Evolutionary conservation across 2,113 vertebrate genomes (phyloP), one percentile per base, ranked within the genome.

Genomic region (Pionites leucogaster): DNA sequence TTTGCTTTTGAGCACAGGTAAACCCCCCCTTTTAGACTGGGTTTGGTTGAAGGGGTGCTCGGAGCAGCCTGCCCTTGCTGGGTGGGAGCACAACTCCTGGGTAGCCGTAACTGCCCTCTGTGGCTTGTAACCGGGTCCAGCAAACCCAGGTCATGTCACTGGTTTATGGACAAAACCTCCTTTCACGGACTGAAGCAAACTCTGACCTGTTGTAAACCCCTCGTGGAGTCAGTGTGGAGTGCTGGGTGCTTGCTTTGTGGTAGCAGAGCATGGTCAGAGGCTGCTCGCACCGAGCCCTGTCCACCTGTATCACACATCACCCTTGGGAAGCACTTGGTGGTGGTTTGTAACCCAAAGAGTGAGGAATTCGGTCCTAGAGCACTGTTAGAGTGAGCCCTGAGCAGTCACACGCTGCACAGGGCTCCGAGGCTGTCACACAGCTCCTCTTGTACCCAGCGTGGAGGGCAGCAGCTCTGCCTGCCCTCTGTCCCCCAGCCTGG

Each of bases 91-190:
- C 37, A 25, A 49, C 44, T 62, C 65, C 79, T 29, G 27, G 22
- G 22, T 8, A 28, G 33, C 39, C 6, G 3, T 31, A 50, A 17
- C 31, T 69, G 53, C 62, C 46, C 50, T 41, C 44, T 7, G 2
- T 49, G 7, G 33, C 60, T 46, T 28, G n/a, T 29, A 35, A 41
- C 57, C 24, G 19, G 39, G 15, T 62, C 31, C 17, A 29, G 14
- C 13, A 15, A 39, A 11, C 29, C 41, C 5, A 0, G 41, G 24
- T 52, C 4, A 3, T 16, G 35, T 25, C 1, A 1, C 77, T 53
- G 15, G 24, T 83, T 20, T 22, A 19, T 6, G 31, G 52, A 25
- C 29, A 37, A 62, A 35, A 24, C 31, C n/a, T 42, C 7, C 35
- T 46, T 68, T 42, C 13, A 0, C 4, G 23, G 49, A 13, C 74